Evolutionary conservation across 23 tunicate genomes (phyloP), one percentile per base, ranked within the genome.

Genomic region (Botrylloides violaceus): DNA sequence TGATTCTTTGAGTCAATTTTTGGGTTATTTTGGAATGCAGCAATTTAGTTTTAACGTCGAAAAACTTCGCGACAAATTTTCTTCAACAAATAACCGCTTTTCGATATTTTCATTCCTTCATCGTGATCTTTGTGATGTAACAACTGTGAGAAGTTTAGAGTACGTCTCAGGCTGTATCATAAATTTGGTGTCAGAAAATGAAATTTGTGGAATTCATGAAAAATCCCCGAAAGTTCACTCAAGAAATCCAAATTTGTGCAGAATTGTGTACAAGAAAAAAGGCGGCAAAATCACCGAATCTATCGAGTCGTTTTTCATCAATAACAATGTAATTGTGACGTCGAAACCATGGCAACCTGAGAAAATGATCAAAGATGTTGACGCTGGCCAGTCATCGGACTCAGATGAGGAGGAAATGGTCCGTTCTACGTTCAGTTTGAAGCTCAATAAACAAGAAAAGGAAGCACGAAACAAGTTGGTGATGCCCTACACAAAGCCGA

Each of bases 401-500:
- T 63, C 70, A 18, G 32, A 29, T 2, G 48, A 32, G 32, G 48
- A 49, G 9, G 39, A 57, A 0, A 32, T 30, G 2, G 58, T 56
- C 19, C 29, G 63, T 34, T 20, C 79, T 3, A 80, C 95, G 18
- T 87, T 87, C 66, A 81, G 76, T 60, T 61, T 87, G 58, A 58
- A 59, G 30, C 39, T 87, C 18, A 77, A 81, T 1, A 29, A 61
- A 23, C 9, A 49, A 2, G 95, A 87, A 57, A 83, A 81, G 34
- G 27, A 26, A 6, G 77, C 73, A 20, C 47, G 79, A 24, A 71
- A 59, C 18, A 75, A 71, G 26, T 65, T 87, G 43, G 80, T 87
- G 34, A 71, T 87, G 82, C 95, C 95, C 4, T 87, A 87, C 66
- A 76, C 81, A 64, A 87, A 64, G 59, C 49, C 74, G 24, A 6